Conservation (phyloP, 2,113 vertebrate genomes). For the Numida meleagris region DNA sequence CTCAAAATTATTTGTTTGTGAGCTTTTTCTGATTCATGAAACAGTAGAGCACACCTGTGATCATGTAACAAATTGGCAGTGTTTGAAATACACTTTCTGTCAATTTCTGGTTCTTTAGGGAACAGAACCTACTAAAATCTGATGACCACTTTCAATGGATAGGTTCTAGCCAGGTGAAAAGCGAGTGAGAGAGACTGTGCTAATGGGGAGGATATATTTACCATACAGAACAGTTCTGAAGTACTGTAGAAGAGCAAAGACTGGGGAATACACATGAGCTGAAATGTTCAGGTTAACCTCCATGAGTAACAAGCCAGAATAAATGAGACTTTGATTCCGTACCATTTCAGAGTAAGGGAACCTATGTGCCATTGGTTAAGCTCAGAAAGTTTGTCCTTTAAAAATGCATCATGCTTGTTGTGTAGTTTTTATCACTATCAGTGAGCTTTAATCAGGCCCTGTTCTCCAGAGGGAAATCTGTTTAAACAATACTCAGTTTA, state of each 20-base stretch:
- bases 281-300: not conserved
- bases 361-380: not conserved
- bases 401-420: not conserved
- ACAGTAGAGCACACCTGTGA: not conserved
- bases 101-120: not conserved
- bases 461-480: not conserved
- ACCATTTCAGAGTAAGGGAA: not conserved
- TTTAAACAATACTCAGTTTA: not conserved
- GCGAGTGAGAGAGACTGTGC: not conserved
- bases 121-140: not conserved
- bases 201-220: not conserved
- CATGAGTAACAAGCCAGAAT: not conserved
- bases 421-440: not conserved
- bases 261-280: not conserved
- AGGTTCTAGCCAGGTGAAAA: not conserved
- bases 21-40: not conserved
- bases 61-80: not conserved
- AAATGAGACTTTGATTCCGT: not conserved
- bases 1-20: not conserved
- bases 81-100: not conserved
- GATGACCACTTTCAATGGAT: not conserved
- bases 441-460: not conserved
- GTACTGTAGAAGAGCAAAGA: not conserved
- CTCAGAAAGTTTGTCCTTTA: not conserved
- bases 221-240: not conserved